Evolutionary conservation across 2,797 vertebrate species (phyloP).

Genomic region (Lagorchestes hirsutus): DNA sequence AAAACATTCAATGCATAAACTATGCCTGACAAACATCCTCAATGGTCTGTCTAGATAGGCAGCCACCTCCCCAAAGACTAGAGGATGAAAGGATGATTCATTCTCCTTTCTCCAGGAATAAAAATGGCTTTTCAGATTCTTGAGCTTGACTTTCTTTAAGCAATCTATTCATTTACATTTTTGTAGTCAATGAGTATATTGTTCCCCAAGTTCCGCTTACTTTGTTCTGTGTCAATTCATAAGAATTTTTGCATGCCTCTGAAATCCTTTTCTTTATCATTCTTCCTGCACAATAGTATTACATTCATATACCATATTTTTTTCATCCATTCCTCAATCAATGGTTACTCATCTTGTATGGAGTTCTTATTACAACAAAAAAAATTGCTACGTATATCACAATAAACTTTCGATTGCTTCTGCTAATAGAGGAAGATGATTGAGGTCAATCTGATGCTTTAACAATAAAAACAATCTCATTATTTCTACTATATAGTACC

Average conservation of each 20-base stretch:
- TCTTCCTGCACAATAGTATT: not conserved
- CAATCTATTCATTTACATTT: not conserved
- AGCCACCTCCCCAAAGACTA: not conserved
- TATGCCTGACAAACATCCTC: not conserved
- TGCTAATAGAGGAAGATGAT: not conserved
- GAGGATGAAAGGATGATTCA: not conserved
- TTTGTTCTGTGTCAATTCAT: not conserved
- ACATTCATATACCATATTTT: not conserved
- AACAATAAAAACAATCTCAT: not conserved
- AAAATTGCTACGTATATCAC: not conserved
- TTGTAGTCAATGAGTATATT: not conserved
- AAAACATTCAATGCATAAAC: not conserved
- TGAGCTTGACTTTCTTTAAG: not conserved
- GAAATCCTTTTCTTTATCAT: not conserved
- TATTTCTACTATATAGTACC: not conserved
- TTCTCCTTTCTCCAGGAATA: not conserved
- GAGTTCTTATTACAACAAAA: not conserved
- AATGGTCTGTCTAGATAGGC: not conserved
- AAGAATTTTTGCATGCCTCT: not conserved
- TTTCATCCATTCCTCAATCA: not conserved
- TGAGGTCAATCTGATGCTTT: not conserved
- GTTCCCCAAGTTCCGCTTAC: not conserved
- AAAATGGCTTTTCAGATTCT: not conserved
- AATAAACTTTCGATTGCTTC: not conserved
- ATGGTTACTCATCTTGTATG: not conserved